phyloP scores from a whole-genome alignment of 2,797 vertebrate species.

The Xiphophorus birchmanni region DNA sequence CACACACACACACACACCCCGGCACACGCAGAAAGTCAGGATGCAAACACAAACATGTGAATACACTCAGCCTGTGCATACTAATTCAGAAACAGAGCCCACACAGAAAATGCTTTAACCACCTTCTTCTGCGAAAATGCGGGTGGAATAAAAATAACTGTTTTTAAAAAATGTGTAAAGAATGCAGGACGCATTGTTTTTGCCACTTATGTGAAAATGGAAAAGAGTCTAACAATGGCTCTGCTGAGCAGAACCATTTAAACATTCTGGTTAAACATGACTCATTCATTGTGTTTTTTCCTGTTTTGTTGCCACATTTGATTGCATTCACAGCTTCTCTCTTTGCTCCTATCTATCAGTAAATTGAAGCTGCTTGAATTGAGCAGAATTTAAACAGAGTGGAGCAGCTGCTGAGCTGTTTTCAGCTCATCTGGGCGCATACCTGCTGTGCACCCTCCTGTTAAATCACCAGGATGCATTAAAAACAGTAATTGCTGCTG shows the following conservation, averaged over 20 bases:
- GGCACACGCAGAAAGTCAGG: background rate
- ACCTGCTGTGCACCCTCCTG: conserved; percentile 31
- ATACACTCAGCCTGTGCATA: conserved; percentile 11
- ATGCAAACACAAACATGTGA: conserved; percentile 61
- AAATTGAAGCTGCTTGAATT: conserved; percentile 1
- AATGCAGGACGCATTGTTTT: background rate
- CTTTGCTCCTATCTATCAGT: background rate
- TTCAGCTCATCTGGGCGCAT: conserved; percentile 15
- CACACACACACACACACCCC: conserved; percentile 23
- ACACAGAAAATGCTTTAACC: conserved; percentile 38
- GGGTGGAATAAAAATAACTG: background rate
- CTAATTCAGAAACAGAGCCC: conserved; percentile 30
- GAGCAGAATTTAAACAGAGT: background rate
- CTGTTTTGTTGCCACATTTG: background rate
- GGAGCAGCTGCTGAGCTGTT: conserved; percentile 8
- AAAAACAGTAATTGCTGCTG: conserved; percentile 4
- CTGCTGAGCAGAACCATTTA: background rate
- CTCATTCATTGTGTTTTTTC: background rate
- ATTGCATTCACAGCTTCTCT: background rate
- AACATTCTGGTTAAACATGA: fast-evolving
- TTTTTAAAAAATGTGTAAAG: background rate
- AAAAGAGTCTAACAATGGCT: background rate
- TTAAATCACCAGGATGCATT: conserved; percentile 14
- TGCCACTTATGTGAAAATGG: background rate
- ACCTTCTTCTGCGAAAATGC: conserved; percentile 16